A percentile compares a stretch with the other conserved stretches of the same genome.
Conservation (phyloP, 2,113 vertebrate genomes). For the Epinephelus lanceolatus region DNA sequence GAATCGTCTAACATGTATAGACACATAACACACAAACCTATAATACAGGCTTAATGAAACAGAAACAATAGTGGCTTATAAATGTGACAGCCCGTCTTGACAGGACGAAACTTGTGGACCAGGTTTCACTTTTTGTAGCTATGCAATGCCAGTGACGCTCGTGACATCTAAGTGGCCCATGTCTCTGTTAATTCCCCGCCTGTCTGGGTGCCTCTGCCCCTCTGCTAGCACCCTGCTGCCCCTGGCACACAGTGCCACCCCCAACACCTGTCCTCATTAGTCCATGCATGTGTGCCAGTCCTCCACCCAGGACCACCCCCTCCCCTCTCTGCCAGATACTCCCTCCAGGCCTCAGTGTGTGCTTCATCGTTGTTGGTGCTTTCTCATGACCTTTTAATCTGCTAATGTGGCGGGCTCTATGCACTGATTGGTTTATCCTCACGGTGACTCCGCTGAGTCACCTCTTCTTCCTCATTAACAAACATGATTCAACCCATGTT, state of each 20-base stretch:
- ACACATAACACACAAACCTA: too few relatives aligned
- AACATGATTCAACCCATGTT: neutral
- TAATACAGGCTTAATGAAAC: neutral
- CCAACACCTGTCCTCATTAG: slow-evolving; percentile 56
- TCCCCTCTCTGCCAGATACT: slow-evolving; percentile 12
- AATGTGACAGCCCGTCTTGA: neutral
- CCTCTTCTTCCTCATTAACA: slow-evolving; percentile 21
- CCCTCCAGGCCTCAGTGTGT: slow-evolving; percentile 9
- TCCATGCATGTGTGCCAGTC: slow-evolving; percentile 28
- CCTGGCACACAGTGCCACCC: slow-evolving; percentile 3
- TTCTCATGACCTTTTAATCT: slow-evolving; percentile 34
- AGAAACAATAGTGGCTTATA: neutral
- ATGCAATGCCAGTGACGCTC: neutral
- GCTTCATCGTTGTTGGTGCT: slow-evolving; percentile 36
- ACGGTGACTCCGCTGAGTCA: slow-evolving; percentile 16
- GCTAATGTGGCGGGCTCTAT: slow-evolving; percentile 21
- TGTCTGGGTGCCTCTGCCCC: neutral
- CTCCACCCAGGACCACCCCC: neutral
- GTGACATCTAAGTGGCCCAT: slow-evolving; percentile 11
- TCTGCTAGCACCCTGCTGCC: slow-evolving; percentile 12
- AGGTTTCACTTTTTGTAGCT: neutral
- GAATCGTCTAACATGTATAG: too few relatives aligned
- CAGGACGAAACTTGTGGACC: neutral
- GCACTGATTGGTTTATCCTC: slow-evolving; percentile 43
- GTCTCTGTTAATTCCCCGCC: slow-evolving; percentile 21